These are phyloP conservation scores for Morone saxatilis DNA, from an alignment of 2,113 vertebrate genomes.

Conservation along the genomic window DNA sequence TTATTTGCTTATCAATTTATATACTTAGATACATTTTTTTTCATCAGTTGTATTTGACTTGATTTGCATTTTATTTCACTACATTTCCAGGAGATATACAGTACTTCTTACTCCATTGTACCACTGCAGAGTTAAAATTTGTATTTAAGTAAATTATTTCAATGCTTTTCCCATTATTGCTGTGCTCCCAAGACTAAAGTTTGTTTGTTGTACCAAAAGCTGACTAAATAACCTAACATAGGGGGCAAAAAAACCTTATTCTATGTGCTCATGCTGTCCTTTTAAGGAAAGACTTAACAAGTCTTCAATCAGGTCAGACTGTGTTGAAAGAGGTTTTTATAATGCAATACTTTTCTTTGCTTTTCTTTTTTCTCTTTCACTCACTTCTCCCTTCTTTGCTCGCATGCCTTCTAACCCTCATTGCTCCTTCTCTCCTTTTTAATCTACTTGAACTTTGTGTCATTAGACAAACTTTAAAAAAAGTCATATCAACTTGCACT, in stretches of 20 bases:
- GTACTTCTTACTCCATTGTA: not conserved
- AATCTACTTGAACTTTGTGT: not conserved
- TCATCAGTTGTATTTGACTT: not conserved
- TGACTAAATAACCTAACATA: not conserved
- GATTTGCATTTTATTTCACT: not conserved
- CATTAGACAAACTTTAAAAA: not conserved
- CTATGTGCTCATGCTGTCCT: not conserved
- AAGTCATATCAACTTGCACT: no score
- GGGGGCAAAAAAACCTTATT: no score
- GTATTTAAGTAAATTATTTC: not conserved
- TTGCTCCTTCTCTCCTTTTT: not conserved
- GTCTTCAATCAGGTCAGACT: not conserved
- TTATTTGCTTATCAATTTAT: not conserved
- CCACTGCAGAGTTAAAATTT: not conserved
- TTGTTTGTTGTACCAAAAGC: not conserved
- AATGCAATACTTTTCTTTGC: not conserved
- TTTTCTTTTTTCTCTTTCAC: not conserved
- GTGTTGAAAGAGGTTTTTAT: not conserved
- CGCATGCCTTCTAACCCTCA: not conserved
- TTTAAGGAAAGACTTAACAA: not conserved
- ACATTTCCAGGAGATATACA: not conserved
- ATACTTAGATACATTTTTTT: not conserved
- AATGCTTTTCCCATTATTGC: not conserved
- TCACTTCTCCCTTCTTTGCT: not conserved
- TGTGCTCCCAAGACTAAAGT: not conserved